A percentile compares a stretch with the other conserved stretches of the same genome.
Conservation (phyloP, 2,113 vertebrate genomes). For the Amazona vittata region DNA sequence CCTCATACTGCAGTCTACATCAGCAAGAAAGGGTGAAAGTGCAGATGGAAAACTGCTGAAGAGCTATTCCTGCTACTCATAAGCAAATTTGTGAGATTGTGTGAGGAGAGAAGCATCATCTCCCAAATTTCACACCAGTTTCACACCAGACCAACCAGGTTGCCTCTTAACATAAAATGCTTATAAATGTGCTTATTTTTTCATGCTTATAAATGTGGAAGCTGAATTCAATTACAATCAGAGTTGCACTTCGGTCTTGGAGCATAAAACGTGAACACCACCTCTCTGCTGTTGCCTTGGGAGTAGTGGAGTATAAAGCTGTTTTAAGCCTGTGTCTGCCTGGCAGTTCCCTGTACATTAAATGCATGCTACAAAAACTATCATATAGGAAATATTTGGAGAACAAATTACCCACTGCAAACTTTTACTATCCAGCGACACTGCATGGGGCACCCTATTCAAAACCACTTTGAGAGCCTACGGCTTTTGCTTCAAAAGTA, state of each 20-base stretch:
- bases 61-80: neutral
- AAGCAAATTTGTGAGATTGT: neutral
- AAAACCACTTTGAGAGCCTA: neutral
- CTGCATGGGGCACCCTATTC: neutral
- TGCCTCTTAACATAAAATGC: neutral
- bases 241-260: neutral
- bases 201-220: neutral
- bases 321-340: neutral
- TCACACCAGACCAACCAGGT: neutral
- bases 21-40: neutral
- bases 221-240: neutral
- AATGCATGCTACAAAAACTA: neutral
- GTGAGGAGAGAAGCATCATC: neutral
- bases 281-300: neutral
- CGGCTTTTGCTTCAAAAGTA: neutral
- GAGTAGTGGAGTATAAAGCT: neutral
- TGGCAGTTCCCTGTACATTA: neutral
- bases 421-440: neutral
- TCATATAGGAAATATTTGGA: neutral
- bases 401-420: neutral
- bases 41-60: neutral
- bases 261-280: fast-evolving
- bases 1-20: neutral
- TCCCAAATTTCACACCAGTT: neutral
- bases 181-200: neutral